Conservation (phyloP, 2,888 invertebrate species). For the Philhelius pedissequus region DNA sequence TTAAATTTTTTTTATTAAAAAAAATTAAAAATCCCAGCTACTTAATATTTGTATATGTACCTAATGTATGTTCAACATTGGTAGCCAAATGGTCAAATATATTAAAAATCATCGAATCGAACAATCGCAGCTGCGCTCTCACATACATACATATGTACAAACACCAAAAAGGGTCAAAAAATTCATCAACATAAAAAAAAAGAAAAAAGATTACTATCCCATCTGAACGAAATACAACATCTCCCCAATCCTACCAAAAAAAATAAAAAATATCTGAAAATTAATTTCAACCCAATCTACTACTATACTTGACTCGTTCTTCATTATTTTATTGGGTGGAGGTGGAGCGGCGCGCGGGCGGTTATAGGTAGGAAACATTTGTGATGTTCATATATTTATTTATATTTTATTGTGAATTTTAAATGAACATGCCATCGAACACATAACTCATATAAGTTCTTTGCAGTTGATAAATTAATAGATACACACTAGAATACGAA, state of each 20-base stretch:
- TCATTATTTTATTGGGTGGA: background rate
- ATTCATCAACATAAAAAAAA: background rate
- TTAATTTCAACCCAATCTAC: constrained; percentile 13
- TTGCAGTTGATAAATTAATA: constrained; percentile 56
- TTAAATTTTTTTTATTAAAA: background rate
- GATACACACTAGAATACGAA: constrained; percentile 1
- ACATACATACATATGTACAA: background rate
- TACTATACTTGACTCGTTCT: background rate
- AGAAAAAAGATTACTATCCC: too few species aligned
- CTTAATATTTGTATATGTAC: background rate
- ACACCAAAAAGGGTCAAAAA: background rate
- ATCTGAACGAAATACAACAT: constrained; percentile 13
- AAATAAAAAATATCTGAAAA: constrained; percentile 9
- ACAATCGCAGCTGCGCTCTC: constrained; percentile 29
- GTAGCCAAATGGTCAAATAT: background rate
- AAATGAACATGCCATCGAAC: constrained; percentile 38
- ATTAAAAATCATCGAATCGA: constrained; percentile 24
- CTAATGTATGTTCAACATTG: too few species aligned
- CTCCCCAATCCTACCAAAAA: background rate
- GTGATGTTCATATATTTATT: constrained; percentile 52
- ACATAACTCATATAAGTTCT: constrained; percentile 44
- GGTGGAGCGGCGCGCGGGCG: too few species aligned
- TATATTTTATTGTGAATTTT: constrained; percentile 58
- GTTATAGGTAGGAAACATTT: background rate
- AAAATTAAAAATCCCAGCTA: constrained; percentile 1